Evolutionary conservation across 2,113 vertebrate genomes (phyloP), one percentile per base, ranked within the genome.

Genomic region (Nipponia nippon): DNA sequence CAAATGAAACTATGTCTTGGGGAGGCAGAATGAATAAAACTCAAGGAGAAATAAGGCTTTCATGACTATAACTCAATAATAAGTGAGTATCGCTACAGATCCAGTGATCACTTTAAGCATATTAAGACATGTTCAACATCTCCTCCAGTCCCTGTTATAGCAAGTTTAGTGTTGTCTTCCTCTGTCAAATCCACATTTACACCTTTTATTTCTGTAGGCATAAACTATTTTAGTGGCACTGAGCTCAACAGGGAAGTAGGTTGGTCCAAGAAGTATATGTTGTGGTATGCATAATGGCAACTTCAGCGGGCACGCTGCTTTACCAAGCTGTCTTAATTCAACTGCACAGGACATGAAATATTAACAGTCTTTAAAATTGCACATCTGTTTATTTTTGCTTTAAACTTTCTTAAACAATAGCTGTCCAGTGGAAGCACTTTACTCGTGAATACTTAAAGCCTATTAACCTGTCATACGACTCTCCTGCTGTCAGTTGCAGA

Each of bases 81-180:
- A 90, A 72, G 27, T 42, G 49, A 95, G 16, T 73, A 65, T 67
- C 30, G 40, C 29, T 82, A 66, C 29, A 40, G 36, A 87, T 61
- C 21, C 27, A 86, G 38, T 62, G 80, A 79, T 89, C 19, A 58
- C 52, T 93, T 89, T 66, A 50, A 46, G 9, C 49, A 44, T 34
- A 30, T 75, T 84, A 59, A 61, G 69, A 53, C 17, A 42, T 30
- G 44, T 73, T 77, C 46, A 75, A 32, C 19, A 26, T 47, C 52
- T 94, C 59, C 82, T 96, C 62, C 78, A 87, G 81, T 95, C 93
- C 52, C 65, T 78, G 27, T 95, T 92, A 55, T 27, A 36, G 75
- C 66, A 78, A 90, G 32, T 72, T 76, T 89, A 91, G 71, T 83
- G 32, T 71, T 96, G 81, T 80, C 40, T 94, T 97, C 88, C 81